Percentiles rank a stretch among this genome's conserved stretches.
Evolutionary conservation across 2,113 vertebrate genomes (phyloP).

Genomic region (Phalacrocorax brasilianus): DNA sequence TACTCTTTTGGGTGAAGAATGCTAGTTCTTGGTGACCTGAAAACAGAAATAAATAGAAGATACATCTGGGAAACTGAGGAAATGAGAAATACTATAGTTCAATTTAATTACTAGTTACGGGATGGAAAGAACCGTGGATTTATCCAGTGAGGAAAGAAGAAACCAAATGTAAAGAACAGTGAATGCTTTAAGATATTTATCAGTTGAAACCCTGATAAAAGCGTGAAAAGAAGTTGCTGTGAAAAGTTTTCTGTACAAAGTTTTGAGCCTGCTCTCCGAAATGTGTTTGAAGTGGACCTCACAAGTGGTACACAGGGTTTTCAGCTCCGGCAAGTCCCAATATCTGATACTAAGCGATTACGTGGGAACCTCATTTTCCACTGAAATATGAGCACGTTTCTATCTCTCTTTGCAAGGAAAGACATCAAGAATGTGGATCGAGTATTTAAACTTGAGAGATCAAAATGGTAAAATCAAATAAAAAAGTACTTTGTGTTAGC

Average conservation of each 20-base stretch:
- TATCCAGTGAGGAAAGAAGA: background rate
- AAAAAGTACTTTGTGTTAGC: background rate
- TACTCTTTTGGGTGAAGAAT: background rate
- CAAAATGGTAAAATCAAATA: background rate
- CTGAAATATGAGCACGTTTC: background rate
- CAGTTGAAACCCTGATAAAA: background rate
- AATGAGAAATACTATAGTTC: background rate
- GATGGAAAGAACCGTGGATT: background rate
- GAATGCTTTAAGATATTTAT: background rate
- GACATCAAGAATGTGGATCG: background rate
- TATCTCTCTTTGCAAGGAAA: background rate
- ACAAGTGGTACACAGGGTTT: background rate
- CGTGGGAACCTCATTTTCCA: background rate
- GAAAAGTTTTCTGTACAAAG: background rate
- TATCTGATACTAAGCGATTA: background rate
- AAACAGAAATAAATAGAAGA: background rate
- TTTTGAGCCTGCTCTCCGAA: background rate
- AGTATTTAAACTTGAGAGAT: background rate
- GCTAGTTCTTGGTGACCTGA: background rate
- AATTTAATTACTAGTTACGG: background rate
- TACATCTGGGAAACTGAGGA: background rate
- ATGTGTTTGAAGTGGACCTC: background rate
- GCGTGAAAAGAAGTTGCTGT: background rate
- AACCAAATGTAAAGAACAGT: fast-evolving
- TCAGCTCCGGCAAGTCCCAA: background rate